phyloP scores from a whole-genome alignment of 2,113 vertebrate genomes.

The Psittacula cyanocephala region DNA sequence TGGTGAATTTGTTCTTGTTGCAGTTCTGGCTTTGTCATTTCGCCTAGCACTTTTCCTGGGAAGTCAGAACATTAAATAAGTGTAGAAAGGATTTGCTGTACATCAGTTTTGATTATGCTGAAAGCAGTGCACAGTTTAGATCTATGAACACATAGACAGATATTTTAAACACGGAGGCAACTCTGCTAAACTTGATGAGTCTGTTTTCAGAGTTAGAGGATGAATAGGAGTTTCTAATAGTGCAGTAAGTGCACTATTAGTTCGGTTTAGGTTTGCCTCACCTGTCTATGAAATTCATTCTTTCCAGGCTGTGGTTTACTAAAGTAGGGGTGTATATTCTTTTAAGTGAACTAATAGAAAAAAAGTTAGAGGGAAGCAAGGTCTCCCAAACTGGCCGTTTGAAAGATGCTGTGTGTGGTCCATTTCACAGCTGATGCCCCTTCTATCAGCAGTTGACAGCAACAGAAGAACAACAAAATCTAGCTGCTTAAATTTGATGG shows the following conservation, averaged over 20 bases:
- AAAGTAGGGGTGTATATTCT: neutral
- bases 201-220: neutral
- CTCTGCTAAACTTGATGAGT: neutral
- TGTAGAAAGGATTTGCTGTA: neutral
- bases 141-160: neutral
- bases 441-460: neutral
- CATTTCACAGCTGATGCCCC: neutral
- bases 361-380: neutral
- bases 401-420: neutral
- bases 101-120: neutral
- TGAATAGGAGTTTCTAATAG: neutral
- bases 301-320: neutral
- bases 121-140: neutral
- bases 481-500: neutral
- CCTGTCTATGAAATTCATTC: neutral
- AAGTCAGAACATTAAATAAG: neutral
- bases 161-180: neutral
- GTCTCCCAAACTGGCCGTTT: neutral
- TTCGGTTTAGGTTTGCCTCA: neutral
- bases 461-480: neutral
- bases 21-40: neutral
- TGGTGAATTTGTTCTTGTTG: constrained; percentile 7
- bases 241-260: neutral
- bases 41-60: neutral
- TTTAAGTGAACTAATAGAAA: neutral